Base-by-base conservation (phyloP, 2,888 invertebrate genomes). In the Anaspis maculata region DNA sequence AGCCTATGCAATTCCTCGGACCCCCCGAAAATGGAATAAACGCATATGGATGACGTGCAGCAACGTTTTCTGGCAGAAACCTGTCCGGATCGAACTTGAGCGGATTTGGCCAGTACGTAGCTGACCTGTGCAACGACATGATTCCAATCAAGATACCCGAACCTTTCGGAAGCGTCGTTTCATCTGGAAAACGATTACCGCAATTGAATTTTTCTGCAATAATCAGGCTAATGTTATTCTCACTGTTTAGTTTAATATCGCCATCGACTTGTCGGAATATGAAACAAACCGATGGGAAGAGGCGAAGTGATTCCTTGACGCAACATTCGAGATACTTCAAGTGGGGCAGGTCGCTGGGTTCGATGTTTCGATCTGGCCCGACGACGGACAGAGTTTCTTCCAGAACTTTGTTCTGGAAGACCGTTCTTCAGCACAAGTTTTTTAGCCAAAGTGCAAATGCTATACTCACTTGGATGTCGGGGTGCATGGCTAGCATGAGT, bases 31-130 rank as follows among this genome's bases (percentile, higher is more conserved):
- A 58, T 24, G 32, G 57, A 48, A 1, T 46, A 22, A 19, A 51
- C 52, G 11, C 56, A 27, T 36, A 49, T 42, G 9, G 58, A 47
- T 9, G 57, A 54, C 41, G 49, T 39, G 5, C 55, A 42, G 9
- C 19, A 41, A 12, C 51, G 46, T 26, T 54, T 52, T 1, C 46
- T 38, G 6, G 49, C 48, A 57, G 26, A 41, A 19, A 54, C 42
- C 21, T 27, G 45, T 31, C 46, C 53, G 35, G 39, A 46, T 11
- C 52, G 44, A 23, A 54, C 15, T 5, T 52, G 38, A 5, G 44
- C 45, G 2, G 45, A 37, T 15, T 50, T n/a, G 13, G 53, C 25
- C 4, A 48, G 35, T 31, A 52, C 52, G 46, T 50, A 44, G 5
- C 46, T 43, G 49, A 51, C 48, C 48, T 48, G 46, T 12, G 48